A percentile compares a stretch with the other conserved stretches of the same genome.
These are phyloP conservation scores for Agrochola circellaris DNA, from an alignment of 2,888 invertebrate genomes.

Conservation along the genomic window DNA sequence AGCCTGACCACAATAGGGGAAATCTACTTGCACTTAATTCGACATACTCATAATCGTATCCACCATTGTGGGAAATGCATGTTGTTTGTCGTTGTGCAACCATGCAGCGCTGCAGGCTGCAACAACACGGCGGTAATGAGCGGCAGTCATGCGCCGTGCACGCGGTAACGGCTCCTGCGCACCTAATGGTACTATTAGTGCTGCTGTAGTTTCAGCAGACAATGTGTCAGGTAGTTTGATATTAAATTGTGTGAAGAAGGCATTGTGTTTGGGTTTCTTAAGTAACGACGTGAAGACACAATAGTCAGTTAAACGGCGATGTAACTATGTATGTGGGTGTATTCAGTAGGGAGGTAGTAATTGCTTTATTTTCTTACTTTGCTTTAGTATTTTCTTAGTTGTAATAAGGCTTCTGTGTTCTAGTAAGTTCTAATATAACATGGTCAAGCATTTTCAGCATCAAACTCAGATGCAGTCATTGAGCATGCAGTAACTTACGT, in stretches of 20 bases:
- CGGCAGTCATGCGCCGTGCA: slow-evolving; percentile 47
- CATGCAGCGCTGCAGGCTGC: slow-evolving; percentile 50
- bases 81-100: slow-evolving; percentile 29
- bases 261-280: slow-evolving; percentile 25
- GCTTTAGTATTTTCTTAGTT: neutral
- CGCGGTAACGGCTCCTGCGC: slow-evolving; percentile 49
- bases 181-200: slow-evolving; percentile 23
- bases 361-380: neutral
- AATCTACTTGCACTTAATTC: slow-evolving; percentile 3
- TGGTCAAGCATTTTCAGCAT: neutral
- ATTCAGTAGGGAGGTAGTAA: neutral
- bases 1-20: neutral
- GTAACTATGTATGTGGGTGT: neutral
- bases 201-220: slow-evolving; percentile 43
- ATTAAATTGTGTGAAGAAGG: slow-evolving; percentile 35
- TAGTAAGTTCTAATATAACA: neutral
- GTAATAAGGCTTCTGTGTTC: neutral
- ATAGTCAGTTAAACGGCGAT: neutral
- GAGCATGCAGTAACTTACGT: too few species aligned
- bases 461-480: neutral
- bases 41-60: slow-evolving; percentile 8
- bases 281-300: slow-evolving; percentile 4
- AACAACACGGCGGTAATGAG: slow-evolving; percentile 45
- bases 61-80: slow-evolving; percentile 36
- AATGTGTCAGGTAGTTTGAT: slow-evolving; percentile 11